These are phyloP conservation scores for Acromyrmex charruanus DNA, from an alignment of 1,140 invertebrate genomes.

Conservation along the genomic window DNA sequence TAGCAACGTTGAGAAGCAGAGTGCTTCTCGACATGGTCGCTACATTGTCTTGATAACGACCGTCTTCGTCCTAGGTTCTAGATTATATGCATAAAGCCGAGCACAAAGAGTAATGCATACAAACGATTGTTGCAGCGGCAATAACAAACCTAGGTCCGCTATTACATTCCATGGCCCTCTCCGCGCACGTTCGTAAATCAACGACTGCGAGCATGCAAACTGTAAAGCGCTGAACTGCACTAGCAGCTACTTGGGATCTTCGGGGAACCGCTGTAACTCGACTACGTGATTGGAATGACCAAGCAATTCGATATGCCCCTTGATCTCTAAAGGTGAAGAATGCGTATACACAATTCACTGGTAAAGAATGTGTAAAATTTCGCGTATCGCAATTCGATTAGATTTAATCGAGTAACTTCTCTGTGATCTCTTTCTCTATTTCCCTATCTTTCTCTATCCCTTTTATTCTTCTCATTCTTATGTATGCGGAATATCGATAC, in stretches of 20 bases:
- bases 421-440: background rate
- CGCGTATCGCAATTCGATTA: slow-evolving; percentile 33
- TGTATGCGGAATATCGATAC: background rate
- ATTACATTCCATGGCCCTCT: slow-evolving; percentile 24
- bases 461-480: background rate
- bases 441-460: background rate
- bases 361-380: slow-evolving; percentile 18
- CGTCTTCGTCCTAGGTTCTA: slow-evolving; percentile 21
- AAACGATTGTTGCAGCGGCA: slow-evolving; percentile 57
- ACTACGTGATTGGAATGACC: slow-evolving; percentile 63
- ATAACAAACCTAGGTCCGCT: slow-evolving; percentile 48
- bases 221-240: slow-evolving; percentile 44
- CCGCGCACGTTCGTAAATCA: slow-evolving; percentile 50
- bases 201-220: slow-evolving; percentile 47
- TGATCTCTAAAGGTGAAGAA: slow-evolving; percentile 37
- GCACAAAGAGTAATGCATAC: slow-evolving; percentile 63
- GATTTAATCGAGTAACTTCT: slow-evolving; percentile 37
- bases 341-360: slow-evolving; percentile 2
- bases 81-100: slow-evolving; percentile 57
- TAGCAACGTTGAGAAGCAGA: background rate
- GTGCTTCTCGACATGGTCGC: background rate
- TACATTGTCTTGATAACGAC: slow-evolving; percentile 57
- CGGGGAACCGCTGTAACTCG: slow-evolving; percentile 27
- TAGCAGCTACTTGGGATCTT: slow-evolving; percentile 52
- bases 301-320: slow-evolving; percentile 41